Evolutionary conservation across 2,113 vertebrate genomes (phyloP), one percentile per base, ranked within the genome.

Genomic region (Orycteropus afer): DNA sequence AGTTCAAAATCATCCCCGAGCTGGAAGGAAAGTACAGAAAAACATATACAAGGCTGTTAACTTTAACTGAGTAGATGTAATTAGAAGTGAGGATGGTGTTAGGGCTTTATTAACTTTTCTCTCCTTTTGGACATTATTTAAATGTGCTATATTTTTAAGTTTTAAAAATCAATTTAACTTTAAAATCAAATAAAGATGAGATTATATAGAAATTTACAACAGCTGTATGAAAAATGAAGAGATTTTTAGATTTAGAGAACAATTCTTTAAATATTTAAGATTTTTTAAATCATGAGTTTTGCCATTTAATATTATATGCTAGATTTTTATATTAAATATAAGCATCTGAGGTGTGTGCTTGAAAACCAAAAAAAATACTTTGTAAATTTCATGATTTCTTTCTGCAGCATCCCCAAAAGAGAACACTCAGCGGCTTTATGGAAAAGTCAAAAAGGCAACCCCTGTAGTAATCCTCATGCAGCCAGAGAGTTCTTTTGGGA

Each of bases 81-180:
- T 57, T n/a, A 45, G 23, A 22, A 55, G 23, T 25, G 37, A 22
- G 23, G 14, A 47, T 69, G 5, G 37, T 18, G 13, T 37, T 67
- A 63, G 34, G 42, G 22, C 76, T 69, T 86, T 71, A 45, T 20
- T 23, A 88, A 82, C 6, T 55, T 27, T 51, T 51, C 34, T 82
- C 20, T 45, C 29, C 11, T 63, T 81, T 74, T 10, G 79, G 45
- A 20, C 10, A 51, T 55, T 65, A 25, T 22, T 42, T 63, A 83
- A 63, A 76, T 59, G 5, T 69, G 25, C 7, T 73, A 82, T n/a
- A 88, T 67, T 69, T 81, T 29, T 69, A 69, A 55, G 55, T 81
- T 90, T 69, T 80, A 5, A 69, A 90, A 57, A 3, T n/a, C 18
- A 90, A 80, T 80, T 90, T 90, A 79, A 42, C 49, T 67, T 89